phyloP scores from a whole-genome alignment of 2,113 vertebrate genomes.

The Electrona antarctica region DNA sequence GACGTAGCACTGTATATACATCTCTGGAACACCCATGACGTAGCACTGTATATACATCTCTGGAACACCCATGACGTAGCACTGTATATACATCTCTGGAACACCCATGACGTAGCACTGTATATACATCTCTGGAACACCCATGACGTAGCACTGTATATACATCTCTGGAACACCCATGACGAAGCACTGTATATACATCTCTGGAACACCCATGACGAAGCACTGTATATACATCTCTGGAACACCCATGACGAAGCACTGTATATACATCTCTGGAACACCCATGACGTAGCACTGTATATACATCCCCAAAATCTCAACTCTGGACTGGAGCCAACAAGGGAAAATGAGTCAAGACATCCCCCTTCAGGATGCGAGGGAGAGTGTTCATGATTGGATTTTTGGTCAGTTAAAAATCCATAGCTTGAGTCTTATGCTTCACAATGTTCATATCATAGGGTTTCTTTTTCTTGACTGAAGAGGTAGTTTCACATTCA shows the following conservation, averaged over 20 bases:
- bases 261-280: too few species aligned
- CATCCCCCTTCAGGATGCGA: background rate
- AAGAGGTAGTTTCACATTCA: slow-evolving; percentile 77
- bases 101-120: slow-evolving; percentile 8
- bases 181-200: slow-evolving; percentile 3
- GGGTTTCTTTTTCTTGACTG: slow-evolving; percentile 19
- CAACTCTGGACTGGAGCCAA: background rate
- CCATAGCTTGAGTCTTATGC: background rate
- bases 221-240: too few species aligned
- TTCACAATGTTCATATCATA: slow-evolving; percentile 9
- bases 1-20: slow-evolving; percentile 4
- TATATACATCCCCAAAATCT: slow-evolving; percentile 17
- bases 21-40: background rate
- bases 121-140: too few species aligned
- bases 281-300: slow-evolving; percentile 8
- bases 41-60: too few species aligned
- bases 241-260: background rate
- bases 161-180: slow-evolving; percentile 5
- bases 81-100: too few species aligned
- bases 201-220: background rate
- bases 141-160: slow-evolving; percentile 5
- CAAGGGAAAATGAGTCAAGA: background rate
- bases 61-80: background rate
- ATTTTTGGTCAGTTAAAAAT: background rate
- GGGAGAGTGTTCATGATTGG: background rate